phyloP scores from a whole-genome alignment of 2,113 vertebrate genomes.

The Camelus bactrianus region DNA sequence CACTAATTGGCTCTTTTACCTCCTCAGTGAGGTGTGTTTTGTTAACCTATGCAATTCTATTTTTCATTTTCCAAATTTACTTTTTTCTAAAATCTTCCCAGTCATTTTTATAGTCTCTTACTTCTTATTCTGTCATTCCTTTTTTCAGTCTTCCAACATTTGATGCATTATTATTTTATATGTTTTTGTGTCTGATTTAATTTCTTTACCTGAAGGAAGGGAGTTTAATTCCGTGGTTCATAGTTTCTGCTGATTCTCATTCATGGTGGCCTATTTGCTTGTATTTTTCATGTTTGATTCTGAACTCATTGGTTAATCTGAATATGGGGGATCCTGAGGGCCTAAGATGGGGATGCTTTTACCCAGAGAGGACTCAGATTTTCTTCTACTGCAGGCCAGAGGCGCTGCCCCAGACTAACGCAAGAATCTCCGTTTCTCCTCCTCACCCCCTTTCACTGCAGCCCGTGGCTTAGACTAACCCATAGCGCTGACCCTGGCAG shows the following conservation, averaged over 20 bases:
- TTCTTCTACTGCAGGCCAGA: not conserved
- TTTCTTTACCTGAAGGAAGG: not conserved
- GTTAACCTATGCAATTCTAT: not conserved
- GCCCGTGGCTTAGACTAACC: not conserved
- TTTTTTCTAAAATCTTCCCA: not conserved
- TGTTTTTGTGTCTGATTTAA: not conserved
- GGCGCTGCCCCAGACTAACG: accelerated
- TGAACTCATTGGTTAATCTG: not conserved
- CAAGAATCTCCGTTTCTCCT: not conserved
- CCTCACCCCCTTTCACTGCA: accelerated
- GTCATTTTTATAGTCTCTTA: not conserved
- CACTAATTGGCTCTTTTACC: not conserved
- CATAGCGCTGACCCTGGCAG: accelerated
- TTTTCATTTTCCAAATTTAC: not conserved
- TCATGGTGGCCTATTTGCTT: not conserved
- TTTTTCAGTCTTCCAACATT: not conserved
- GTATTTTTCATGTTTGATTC: not conserved
- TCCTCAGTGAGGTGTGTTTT: not conserved
- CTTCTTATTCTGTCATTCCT: not conserved
- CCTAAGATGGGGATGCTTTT: not conserved
- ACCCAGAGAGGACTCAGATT: not conserved
- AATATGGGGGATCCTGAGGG: not conserved
- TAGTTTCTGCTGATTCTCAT: not conserved
- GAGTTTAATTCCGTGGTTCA: not conserved
- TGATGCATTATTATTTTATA: not conserved